Base-by-base conservation (phyloP, 53 echinoderm and acorn worm species). In the Paelopatides confundens region DNA sequence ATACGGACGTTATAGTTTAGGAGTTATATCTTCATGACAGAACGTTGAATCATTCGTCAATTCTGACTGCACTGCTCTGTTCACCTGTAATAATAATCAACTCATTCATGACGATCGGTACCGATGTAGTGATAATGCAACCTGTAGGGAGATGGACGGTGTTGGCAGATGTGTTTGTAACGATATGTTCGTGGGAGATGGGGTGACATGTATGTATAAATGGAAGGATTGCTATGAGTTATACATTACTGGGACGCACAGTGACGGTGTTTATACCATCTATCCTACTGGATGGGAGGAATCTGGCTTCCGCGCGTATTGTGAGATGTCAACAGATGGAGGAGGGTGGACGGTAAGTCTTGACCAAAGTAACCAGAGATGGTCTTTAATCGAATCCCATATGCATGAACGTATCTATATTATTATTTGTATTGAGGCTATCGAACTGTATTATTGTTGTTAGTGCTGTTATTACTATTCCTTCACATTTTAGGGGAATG, bases 271-370 rank as follows among this genome's bases (percentile, higher is more conserved):
- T 54, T 54, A 54, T n/a, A 54, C 18, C 18, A 54, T 54, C 18
- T 54, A 54, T 54, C 54, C 54, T 21, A 54, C 54, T 54, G 54
- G 54, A 13, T 54, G 54, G 54, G 54, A 54, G 18, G 54, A 54
- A 0, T 67, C 68, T 14, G 35, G 68, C 15, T 67, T 67, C 23
- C 68, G 5, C 0, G 68, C 17, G 11, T 67, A 67, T 17, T 67
- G 68, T 67, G 68, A 67, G 15, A 67, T 67, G 68, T 67, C 68
- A 30, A 67, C 68, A 14, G 31, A 67, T 17, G 68, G 69, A 29
- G 69, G 69, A 15, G 69, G 69, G 13, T 68, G 69, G 69, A 68
- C 69, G 5, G 69, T 68, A 68, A 68, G 69, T 68, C 58, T n/a
- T 58, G 5, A 21, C 24, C 48, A 48, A 0, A 10, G 8, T 7